Percentiles rank a stretch among this genome's conserved stretches.
Evolutionary conservation across 2,113 vertebrate species (phyloP).

Genomic region (Oreocharis arfaki): DNA sequence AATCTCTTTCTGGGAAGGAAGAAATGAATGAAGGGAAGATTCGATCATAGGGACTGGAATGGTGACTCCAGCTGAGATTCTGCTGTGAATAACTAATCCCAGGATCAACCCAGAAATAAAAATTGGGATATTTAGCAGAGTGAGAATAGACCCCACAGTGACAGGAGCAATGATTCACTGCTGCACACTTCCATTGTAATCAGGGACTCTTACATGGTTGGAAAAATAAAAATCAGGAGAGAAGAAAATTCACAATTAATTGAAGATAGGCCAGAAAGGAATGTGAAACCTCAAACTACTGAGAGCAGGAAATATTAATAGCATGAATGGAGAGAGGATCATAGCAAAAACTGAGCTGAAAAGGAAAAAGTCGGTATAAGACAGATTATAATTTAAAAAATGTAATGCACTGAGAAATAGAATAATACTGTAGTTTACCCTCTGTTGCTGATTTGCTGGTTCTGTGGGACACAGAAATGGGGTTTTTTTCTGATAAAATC

Average conservation of each 20-base stretch:
- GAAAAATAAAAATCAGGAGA: neutral
- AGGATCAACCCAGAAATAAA: slow-evolving; percentile 1
- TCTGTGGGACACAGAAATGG: neutral
- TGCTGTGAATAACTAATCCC: neutral
- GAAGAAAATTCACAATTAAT: neutral
- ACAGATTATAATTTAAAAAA: neutral
- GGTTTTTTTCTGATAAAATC: neutral
- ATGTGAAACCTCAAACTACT: neutral
- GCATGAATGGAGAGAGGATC: neutral
- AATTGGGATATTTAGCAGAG: neutral
- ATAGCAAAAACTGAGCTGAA: neutral
- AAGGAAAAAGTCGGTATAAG: neutral
- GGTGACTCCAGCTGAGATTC: neutral
- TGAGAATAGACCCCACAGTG: neutral
- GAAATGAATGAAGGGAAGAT: neutral
- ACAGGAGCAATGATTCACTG: neutral
- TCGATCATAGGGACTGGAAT: neutral
- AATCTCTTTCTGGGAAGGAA: neutral
- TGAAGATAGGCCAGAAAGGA: neutral
- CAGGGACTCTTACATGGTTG: neutral
- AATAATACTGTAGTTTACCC: neutral
- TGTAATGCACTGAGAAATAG: neutral
- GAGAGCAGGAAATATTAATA: neutral
- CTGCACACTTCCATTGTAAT: neutral
- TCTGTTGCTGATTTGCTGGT: neutral